Percentiles rank a stretch among this genome's conserved stretches.
Evolutionary conservation across 2,888 invertebrate species (phyloP).

Genomic region (Cephonodes hylas): DNA sequence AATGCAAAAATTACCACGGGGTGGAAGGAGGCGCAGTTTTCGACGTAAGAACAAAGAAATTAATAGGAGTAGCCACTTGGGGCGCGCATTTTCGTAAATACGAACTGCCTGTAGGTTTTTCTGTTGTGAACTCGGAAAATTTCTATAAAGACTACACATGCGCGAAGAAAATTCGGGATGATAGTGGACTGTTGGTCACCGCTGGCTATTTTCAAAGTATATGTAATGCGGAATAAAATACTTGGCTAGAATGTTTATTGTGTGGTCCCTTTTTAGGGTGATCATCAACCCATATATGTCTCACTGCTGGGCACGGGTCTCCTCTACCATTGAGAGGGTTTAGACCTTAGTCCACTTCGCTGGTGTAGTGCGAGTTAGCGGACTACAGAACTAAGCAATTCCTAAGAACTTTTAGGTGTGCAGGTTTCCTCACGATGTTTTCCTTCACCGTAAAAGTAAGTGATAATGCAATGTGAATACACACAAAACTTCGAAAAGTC

Average conservation of each 20-base stretch:
- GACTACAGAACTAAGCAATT: too few relatives aligned
- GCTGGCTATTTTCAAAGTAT: constrained; percentile 46
- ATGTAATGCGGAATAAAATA: constrained; percentile 29
- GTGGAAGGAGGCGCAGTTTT: constrained; percentile 53
- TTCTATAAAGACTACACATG: constrained; percentile 51
- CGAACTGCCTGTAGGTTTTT: constrained; percentile 56
- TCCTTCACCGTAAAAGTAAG: too few relatives aligned
- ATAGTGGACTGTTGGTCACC: constrained; percentile 16
- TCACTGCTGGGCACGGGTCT: too few relatives aligned
- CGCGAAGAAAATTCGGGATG: constrained; percentile 44
- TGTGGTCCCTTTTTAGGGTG: neutral
- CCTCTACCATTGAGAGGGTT: too few relatives aligned
- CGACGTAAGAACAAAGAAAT: constrained; percentile 29
- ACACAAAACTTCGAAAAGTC: too few relatives aligned
- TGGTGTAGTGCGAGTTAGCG: too few relatives aligned
- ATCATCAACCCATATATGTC: too few relatives aligned
- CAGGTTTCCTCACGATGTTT: too few relatives aligned
- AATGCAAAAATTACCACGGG: constrained; percentile 45
- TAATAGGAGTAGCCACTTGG: constrained; percentile 62
- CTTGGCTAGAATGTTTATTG: neutral
- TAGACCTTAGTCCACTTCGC: too few relatives aligned
- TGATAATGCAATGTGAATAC: too few relatives aligned
- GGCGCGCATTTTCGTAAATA: constrained; percentile 27
- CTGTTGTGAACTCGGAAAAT: constrained; percentile 47
- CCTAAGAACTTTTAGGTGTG: too few relatives aligned